Evolutionary conservation across 1,140 invertebrate genomes (phyloP).

Genomic region (Drosophila baimaii): DNA sequence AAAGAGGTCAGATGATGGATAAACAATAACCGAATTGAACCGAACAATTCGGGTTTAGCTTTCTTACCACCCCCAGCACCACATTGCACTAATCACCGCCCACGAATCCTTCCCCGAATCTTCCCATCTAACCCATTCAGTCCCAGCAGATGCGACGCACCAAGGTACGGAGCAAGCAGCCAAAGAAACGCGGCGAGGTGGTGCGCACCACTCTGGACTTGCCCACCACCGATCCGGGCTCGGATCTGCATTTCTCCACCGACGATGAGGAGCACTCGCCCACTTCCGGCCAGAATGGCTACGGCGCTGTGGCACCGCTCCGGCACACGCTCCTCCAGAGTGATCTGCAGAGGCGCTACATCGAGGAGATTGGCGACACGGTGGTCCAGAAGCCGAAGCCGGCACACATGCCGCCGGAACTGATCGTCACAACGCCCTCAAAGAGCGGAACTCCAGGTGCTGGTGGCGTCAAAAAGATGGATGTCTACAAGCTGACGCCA

Average conservation of each 20-base stretch:
- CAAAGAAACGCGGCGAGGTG: conserved; percentile 66
- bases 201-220: conserved; percentile 85
- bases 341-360: conserved; percentile 76
- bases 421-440: conserved; percentile 79
- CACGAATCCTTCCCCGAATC: neutral
- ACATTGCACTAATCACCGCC: neutral
- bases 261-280: conserved; percentile 84
- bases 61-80: too few relatives aligned
- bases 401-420: conserved; percentile 76
- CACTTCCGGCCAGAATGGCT: conserved; percentile 42
- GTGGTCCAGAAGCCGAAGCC: conserved; percentile 66
- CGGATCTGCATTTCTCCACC: conserved; percentile 85
- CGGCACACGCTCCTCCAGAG: conserved; percentile 72
- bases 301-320: conserved; percentile 63
- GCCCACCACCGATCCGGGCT: conserved; percentile 86
- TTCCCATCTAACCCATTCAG: conserved; percentile 27
- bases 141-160: conserved; percentile 58
- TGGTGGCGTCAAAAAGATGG: conserved; percentile 51
- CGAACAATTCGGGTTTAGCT: neutral
- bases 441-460: conserved; percentile 43
- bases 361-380: conserved; percentile 73
- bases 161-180: conserved; percentile 59
- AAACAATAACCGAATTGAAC: neutral
- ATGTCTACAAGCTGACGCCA: conserved; percentile 67
- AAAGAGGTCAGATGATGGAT: neutral